phyloP scores from a whole-genome alignment of 2,113 vertebrate genomes.

The Salminus brasiliensis region DNA sequence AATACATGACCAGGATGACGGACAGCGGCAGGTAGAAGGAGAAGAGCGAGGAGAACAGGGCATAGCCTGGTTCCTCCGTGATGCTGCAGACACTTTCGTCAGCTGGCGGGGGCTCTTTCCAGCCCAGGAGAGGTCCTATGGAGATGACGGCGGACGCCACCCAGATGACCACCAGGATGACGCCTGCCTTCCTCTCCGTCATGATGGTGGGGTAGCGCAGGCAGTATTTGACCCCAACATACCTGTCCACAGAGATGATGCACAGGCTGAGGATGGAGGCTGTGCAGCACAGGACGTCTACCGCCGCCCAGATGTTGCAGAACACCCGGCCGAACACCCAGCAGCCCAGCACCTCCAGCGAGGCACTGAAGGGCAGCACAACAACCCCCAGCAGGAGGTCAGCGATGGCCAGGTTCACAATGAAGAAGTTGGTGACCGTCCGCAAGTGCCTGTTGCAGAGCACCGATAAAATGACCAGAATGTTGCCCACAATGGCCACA shows the following conservation, averaged over 20 bases:
- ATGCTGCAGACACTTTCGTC: constrained; percentile 92
- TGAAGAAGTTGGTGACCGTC: constrained; percentile 98
- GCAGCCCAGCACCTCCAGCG: constrained; percentile 92
- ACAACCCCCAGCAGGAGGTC: constrained; percentile 91
- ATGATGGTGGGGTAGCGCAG: constrained; percentile 96
- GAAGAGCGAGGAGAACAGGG: constrained; percentile 95
- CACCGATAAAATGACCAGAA: constrained; percentile 95
- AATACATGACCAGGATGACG: constrained; percentile 97
- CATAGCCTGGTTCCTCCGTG: constrained; percentile 95
- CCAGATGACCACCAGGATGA: constrained; percentile 90
- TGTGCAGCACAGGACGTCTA: constrained; percentile 97
- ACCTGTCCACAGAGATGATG: constrained; percentile 95
- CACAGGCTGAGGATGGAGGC: constrained; percentile 98
- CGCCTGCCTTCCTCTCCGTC: constrained; percentile 89
- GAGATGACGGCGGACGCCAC: constrained; percentile 91
- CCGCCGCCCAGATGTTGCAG: constrained; percentile 98
- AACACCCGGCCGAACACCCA: constrained; percentile 96
- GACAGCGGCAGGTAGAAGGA: constrained; percentile 96
- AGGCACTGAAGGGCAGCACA: constrained; percentile 94
- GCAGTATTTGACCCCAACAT: constrained; percentile 95
- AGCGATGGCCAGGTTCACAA: constrained; percentile 95
- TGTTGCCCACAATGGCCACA: constrained; percentile 92
- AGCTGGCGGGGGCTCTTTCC: constrained; percentile 91
- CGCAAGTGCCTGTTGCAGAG: constrained; percentile 93
- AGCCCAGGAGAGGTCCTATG: constrained; percentile 92